A percentile compares a stretch with the other conserved stretches of the same genome.
phyloP scores from a whole-genome alignment of 2,797 vertebrate genomes.

The Triplophysa bombifrons region DNA sequence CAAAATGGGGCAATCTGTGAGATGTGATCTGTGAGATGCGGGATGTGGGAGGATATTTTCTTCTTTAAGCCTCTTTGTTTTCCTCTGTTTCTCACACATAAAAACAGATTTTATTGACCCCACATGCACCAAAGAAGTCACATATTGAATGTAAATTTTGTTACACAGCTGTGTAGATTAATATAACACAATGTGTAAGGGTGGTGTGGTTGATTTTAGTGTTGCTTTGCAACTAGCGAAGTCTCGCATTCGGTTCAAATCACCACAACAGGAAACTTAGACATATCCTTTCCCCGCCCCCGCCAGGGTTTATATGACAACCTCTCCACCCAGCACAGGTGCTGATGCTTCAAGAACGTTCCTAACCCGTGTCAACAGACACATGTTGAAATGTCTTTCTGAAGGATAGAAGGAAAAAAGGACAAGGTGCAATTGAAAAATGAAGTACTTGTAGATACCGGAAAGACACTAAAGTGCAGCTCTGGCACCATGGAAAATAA shows the following conservation, averaged over 20 bases:
- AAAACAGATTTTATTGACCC: not conserved
- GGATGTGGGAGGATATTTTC: slow-evolving; percentile 37
- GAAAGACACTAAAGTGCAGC: not conserved
- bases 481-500: not conserved
- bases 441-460: not conserved
- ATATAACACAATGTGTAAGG: not conserved
- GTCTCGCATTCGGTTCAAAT: slow-evolving; percentile 58
- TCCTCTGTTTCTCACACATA: not conserved
- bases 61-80: slow-evolving; percentile 4
- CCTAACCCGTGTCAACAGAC: slow-evolving; percentile 33
- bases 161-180: not conserved
- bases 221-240: slow-evolving; percentile 58
- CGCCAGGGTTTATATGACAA: slow-evolving; percentile 35
- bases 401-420: slow-evolving; percentile 1
- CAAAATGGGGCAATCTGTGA: slow-evolving; percentile 40
- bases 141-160: not conserved
- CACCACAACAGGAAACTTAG: slow-evolving; percentile 78
- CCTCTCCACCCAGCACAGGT: slow-evolving; percentile 48
- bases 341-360: slow-evolving; percentile 42
- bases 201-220: slow-evolving; percentile 11
- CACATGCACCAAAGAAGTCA: not conserved
- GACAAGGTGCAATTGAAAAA: slow-evolving; percentile 4
- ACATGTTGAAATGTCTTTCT: not conserved
- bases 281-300: slow-evolving; percentile 38
- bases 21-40: slow-evolving; percentile 44